A percentile compares a stretch with the other conserved stretches of the same genome.
Conservation (phyloP, 2,888 invertebrate genomes). For the Diarsia brunnea region DNA sequence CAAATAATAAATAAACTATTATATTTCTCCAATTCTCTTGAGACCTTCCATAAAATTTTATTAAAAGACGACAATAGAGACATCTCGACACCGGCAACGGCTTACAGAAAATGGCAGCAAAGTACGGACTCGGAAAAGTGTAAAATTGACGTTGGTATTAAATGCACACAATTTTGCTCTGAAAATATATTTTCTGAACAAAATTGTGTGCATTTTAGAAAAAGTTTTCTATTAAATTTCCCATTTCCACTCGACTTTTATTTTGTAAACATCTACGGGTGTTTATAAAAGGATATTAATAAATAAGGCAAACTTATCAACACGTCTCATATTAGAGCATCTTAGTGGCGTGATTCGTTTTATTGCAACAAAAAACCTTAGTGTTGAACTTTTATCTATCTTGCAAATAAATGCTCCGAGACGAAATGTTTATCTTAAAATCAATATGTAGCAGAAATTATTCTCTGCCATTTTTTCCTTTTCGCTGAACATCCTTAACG, state of each 20-base stretch:
- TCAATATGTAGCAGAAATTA: neutral
- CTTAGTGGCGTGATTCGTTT: neutral
- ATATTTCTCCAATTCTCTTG: conserved; percentile 22
- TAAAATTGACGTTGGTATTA: conserved; percentile 16
- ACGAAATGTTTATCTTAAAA: conserved; percentile 10
- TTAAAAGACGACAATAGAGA: conserved; percentile 21
- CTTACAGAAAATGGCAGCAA: conserved; percentile 8
- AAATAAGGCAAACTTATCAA: neutral
- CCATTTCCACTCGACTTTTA: conserved; percentile 14
- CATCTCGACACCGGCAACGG: conserved; percentile 1
- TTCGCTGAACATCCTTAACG: neutral
- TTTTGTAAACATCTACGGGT: conserved; percentile 26
- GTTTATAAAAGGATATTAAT: conserved; percentile 6
- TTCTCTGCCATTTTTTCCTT: conserved; percentile 7
- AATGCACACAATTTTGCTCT: conserved; percentile 26
- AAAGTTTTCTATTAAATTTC: neutral
- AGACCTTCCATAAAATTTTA: conserved; percentile 7
- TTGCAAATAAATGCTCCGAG: neutral
- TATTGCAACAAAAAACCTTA: neutral
- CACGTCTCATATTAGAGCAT: neutral
- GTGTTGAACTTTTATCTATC: neutral
- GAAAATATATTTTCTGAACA: neutral
- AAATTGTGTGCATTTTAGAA: neutral
- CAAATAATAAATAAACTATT: conserved; percentile 33
- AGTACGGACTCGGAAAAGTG: neutral